phyloP scores from a whole-genome alignment of 2,888 invertebrate species.

The Lasioglossum morio region DNA sequence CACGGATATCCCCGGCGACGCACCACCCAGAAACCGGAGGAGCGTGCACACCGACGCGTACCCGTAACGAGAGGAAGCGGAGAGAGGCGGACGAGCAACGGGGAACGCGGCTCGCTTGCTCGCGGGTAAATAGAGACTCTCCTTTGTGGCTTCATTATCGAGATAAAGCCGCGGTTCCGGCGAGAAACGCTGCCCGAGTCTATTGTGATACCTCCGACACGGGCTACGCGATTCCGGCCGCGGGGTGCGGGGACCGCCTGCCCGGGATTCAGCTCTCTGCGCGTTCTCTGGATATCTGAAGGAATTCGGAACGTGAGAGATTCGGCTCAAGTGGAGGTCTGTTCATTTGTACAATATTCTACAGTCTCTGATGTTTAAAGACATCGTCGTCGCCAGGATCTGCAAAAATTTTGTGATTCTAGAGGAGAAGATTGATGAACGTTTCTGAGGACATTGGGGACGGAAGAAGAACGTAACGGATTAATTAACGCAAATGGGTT shows the following conservation, averaged over 20 bases:
- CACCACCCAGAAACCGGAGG: constrained; percentile 80
- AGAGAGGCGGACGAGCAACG: neutral
- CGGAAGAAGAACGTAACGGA: too few species aligned
- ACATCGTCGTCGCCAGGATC: neutral
- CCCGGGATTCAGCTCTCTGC: neutral
- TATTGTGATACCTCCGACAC: constrained; percentile 42
- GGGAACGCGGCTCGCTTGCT: constrained; percentile 4
- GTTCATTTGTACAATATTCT: neutral
- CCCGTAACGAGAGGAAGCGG: constrained; percentile 57
- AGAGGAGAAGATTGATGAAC: neutral
- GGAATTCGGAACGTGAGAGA: neutral
- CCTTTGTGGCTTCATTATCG: constrained; percentile 77
- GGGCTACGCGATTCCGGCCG: neutral
- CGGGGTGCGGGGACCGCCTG: neutral
- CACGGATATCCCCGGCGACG: constrained; percentile 71
- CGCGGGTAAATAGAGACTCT: constrained; percentile 62
- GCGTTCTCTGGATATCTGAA: neutral
- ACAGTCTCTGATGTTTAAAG: neutral
- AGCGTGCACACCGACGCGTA: constrained; percentile 61
- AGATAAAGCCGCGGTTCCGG: constrained; percentile 65
- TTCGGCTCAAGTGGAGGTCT: too few species aligned
- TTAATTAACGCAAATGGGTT: too few species aligned
- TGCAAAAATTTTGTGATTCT: neutral
- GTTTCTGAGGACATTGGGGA: neutral
- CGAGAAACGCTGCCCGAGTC: constrained; percentile 16